Percentiles rank a stretch among this genome's conserved stretches.
Conservation (phyloP, 2,797 vertebrate species). For the Rhinophrynus dorsalis region DNA sequence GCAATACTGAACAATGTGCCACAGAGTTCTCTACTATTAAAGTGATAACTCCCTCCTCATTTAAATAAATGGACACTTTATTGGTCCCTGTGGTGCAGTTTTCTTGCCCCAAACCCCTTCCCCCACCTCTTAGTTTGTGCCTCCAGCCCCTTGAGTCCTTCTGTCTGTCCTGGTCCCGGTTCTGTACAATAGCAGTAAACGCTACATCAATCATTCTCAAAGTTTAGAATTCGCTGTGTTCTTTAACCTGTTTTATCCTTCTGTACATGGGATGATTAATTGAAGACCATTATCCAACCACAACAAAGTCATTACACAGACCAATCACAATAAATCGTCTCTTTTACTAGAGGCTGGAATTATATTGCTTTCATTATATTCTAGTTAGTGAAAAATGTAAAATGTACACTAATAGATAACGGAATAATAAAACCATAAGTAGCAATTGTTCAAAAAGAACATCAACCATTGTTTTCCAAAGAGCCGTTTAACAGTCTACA, state of each 20-base stretch:
- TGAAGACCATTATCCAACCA: slow-evolving; percentile 27
- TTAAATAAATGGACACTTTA: no score
- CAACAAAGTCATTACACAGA: slow-evolving; percentile 27
- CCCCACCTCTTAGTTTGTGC: no score
- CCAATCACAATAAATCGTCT: slow-evolving; percentile 37
- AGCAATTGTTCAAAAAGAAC: slow-evolving; percentile 4
- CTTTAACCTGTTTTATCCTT: neutral
- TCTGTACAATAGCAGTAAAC: no score
- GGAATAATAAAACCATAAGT: slow-evolving; percentile 19
- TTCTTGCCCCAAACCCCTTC: no score
- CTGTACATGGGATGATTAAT: slow-evolving; percentile 17
- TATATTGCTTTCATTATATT: slow-evolving; percentile 20
- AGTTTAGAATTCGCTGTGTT: slow-evolving; percentile 16
- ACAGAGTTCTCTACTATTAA: no score
- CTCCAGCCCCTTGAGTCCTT: no score
- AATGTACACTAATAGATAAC: slow-evolving; percentile 29
- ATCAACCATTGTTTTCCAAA: neutral
- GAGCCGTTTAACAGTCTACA: neutral
- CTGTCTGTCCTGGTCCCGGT: no score
- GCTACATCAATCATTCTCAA: neutral
- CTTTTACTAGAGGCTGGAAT: slow-evolving; percentile 25
- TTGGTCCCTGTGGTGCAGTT: no score
- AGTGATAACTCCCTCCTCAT: no score
- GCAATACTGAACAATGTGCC: no score
- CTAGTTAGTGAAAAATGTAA: slow-evolving; percentile 34